phyloP scores from a whole-genome alignment of 1,140 invertebrate genomes.

The Apis dorsata region DNA sequence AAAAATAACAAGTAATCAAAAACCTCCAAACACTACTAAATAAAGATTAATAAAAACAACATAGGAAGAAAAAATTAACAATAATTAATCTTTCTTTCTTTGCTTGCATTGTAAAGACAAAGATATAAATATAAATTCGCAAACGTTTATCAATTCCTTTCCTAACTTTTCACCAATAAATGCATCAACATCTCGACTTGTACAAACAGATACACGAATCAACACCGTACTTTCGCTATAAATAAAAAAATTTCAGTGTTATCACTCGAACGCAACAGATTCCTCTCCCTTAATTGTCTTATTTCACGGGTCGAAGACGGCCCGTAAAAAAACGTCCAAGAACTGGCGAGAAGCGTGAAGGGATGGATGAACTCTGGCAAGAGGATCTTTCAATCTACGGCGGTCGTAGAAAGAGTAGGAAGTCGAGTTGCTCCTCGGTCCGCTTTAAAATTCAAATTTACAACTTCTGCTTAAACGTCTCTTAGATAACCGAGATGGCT shows the following conservation, averaged over 20 bases:
- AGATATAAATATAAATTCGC: no score
- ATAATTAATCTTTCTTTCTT: no score
- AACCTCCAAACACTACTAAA: no score
- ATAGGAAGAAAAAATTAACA: no score
- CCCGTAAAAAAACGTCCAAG: slow-evolving; percentile 65
- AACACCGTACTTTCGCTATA: no score
- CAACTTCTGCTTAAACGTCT: slow-evolving; percentile 70
- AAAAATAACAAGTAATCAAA: no score
- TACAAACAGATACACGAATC: no score
- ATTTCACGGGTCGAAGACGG: slow-evolving; percentile 64
- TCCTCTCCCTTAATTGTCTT: slow-evolving; percentile 61
- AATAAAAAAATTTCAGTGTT: background rate
- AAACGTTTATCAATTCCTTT: no score
- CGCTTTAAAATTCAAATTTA: slow-evolving; percentile 71
- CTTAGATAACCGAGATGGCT: slow-evolving; percentile 39
- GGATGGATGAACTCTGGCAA: background rate
- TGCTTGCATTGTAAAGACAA: no score
- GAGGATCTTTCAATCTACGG: slow-evolving; percentile 42
- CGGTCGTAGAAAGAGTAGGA: slow-evolving; percentile 33
- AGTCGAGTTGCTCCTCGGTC: slow-evolving; percentile 7
- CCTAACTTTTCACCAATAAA: no score
- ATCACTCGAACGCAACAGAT: slow-evolving; percentile 19
- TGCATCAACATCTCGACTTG: no score
- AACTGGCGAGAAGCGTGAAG: background rate
- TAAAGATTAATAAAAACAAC: no score